phyloP scores from a whole-genome alignment of 2,888 invertebrate species.

The Strigamia transsilvanica region DNA sequence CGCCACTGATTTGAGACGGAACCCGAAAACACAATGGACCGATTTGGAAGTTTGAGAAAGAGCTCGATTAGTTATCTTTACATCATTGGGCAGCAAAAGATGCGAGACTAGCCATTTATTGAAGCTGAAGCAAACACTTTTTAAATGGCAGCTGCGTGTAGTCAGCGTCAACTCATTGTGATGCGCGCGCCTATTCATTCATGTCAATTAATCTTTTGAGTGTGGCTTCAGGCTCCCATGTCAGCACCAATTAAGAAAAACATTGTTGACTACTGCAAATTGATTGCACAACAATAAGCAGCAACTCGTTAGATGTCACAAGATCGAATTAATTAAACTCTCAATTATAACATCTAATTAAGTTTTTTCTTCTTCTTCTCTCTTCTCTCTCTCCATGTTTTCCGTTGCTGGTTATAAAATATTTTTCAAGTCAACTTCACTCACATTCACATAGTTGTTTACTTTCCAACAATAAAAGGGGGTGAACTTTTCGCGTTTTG shows the following conservation, averaged over 20 bases:
- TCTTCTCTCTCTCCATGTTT: too few relatives aligned
- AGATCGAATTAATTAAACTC: neutral
- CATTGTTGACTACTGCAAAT: slow-evolving; percentile 26
- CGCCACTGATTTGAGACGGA: slow-evolving; percentile 31
- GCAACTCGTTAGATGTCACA: neutral
- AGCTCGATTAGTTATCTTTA: slow-evolving; percentile 35
- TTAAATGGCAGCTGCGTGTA: slow-evolving; percentile 25
- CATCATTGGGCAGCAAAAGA: slow-evolving; percentile 38
- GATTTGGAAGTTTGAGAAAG: slow-evolving; percentile 13
- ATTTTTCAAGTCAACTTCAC: neutral
- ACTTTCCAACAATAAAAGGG: neutral
- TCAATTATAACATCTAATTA: neutral
- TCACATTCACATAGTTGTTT: neutral
- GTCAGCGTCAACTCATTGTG: slow-evolving; percentile 20
- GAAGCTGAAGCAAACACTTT: slow-evolving; percentile 6
- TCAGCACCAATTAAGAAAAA: slow-evolving; percentile 38
- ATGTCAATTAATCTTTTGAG: slow-evolving; percentile 9
- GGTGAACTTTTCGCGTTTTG: neutral
- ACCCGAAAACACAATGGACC: neutral
- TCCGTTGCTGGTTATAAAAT: neutral
- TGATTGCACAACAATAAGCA: slow-evolving; percentile 8
- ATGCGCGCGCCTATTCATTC: slow-evolving; percentile 34
- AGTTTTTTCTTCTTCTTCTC: neutral
- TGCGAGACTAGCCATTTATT: slow-evolving; percentile 22
- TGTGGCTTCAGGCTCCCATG: slow-evolving; percentile 26